Evolutionary conservation across 2,113 vertebrate genomes (phyloP), one percentile per base, ranked within the genome.

Genomic region (Mormyrus iriodes): DNA sequence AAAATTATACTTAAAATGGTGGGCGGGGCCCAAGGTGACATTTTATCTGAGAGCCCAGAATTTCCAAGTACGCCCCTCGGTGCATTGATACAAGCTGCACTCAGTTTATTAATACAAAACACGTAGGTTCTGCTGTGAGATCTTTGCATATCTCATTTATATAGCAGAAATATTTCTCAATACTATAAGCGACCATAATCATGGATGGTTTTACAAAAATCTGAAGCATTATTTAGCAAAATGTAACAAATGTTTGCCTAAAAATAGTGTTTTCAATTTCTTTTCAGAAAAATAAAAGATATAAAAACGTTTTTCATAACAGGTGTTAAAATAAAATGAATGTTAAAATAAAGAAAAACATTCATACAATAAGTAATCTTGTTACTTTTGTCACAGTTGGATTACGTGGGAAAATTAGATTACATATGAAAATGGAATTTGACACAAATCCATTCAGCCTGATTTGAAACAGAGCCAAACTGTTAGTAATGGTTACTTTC

Each of bases 401-500:
- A 83, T 53, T 88, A 48, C 19, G 69, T 82, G 8, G 53, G 65
- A 52, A 76, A 88, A 88, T 88, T 44, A 88, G 69, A 88, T 88
- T 88, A 51, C n/a, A 88, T 3, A 42, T 44, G 76, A 39, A 27
- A 88, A 79, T 52, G 48, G 65, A 88, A 46, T 69, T 69, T 88
- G 73, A 53, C 49, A 82, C 88, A 79, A 88, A 88, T 88, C 48
- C 49, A 10, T 82, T 53, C 31, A 44, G 49, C 65, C 17, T 39
- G 49, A 88, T 35, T 55, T 88, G 87, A 88, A 88, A 88, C 31
- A 21, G 27, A 52, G 49, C 51, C 48, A 82, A 83, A 82, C 49
- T 82, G 76, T 79, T 52, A 88, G 35, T 39, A 21, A 82, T 35
- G 17, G 39, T 17, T 84, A 46, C 42, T 55, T 53, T 55, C 15